phyloP scores from a whole-genome alignment of 2,888 invertebrate genomes.

The Bembecia ichneumoniformis region DNA sequence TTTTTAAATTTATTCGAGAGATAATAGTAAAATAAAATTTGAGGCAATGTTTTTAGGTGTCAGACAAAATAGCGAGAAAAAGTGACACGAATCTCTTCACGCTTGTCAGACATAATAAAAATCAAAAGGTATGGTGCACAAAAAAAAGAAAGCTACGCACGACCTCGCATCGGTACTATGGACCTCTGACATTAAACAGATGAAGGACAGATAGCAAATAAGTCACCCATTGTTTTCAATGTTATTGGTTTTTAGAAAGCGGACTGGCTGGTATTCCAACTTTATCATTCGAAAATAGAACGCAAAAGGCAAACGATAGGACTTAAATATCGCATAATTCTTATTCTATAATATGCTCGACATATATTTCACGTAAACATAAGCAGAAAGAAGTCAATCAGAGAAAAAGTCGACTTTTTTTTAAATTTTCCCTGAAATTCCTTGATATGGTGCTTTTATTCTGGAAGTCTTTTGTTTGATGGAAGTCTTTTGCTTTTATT shows the following conservation, averaged over 20 bases:
- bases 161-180: constrained; percentile 4
- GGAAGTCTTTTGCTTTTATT: too few relatives aligned
- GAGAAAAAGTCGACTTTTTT: too few relatives aligned
- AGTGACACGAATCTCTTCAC: constrained; percentile 4
- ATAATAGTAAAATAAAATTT: constrained; percentile 8
- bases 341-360: too few relatives aligned
- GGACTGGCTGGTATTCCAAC: not conserved
- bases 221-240: constrained; percentile 3
- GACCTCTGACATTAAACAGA: constrained; percentile 13
- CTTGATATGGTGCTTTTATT: too few relatives aligned
- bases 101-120: constrained; percentile 7
- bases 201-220: constrained; percentile 3
- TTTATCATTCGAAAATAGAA: not conserved
- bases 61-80: constrained; percentile 6
- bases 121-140: constrained; percentile 8
- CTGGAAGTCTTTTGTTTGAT: too few relatives aligned
- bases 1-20: constrained; percentile 12
- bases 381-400: too few relatives aligned
- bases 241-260: not conserved
- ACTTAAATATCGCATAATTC: too few relatives aligned
- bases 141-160: constrained; percentile 8
- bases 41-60: not conserved
- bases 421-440: too few relatives aligned
- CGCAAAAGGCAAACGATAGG: not conserved
- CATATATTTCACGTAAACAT: too few relatives aligned